Evolutionary conservation across 2,113 vertebrate species (phyloP), one percentile per base, ranked within the genome.

Genomic region (Zingel zingel): DNA sequence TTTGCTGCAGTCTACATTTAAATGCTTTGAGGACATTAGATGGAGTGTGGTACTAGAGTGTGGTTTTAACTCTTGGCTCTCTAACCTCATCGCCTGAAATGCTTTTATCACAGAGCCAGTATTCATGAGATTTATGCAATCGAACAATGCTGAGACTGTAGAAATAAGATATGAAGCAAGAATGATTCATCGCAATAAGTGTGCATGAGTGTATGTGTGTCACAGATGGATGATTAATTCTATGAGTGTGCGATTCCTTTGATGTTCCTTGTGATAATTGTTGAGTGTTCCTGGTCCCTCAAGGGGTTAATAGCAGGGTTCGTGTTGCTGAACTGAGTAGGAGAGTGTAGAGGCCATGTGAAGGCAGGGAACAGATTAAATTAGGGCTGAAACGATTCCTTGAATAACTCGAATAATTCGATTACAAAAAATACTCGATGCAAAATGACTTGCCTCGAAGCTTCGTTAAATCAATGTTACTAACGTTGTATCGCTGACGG

Each of bases 1-100:
- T 91, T 86, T 67, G 66, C 74, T 84, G 76, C 74, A 59, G 79
- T 87, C 86, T 87, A 87, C 79, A 89, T 88, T 91, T 71, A 86
- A 81, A 85, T 74, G 64, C 73, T 84, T 66, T 25, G 67, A 88
- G 74, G 85, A 84, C 74, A 87, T 91, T 76, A 85, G 53, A 71
- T 48, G 12, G 13, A 61, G 57, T 43, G 51, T 21, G 39, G 33
- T 51, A 36, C 14, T 19, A 21, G 47, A 78, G 54, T 4, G 8
- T 11, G 70, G 50, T 74, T 75, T 90, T 83, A 81, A 88, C 74
- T 85, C 78, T 88, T 86, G 14, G 57, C 50, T 89, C 47, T 68
- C 85, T 87, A 50, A 78, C 77, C 50, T 47, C 39, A 1, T 56
- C 13, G 43, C 13, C 27, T 53, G 74, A 57, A 56, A 23, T 76